phyloP scores from a whole-genome alignment of 2,797 vertebrate species.

The Eleutherodactylus coqui region DNA sequence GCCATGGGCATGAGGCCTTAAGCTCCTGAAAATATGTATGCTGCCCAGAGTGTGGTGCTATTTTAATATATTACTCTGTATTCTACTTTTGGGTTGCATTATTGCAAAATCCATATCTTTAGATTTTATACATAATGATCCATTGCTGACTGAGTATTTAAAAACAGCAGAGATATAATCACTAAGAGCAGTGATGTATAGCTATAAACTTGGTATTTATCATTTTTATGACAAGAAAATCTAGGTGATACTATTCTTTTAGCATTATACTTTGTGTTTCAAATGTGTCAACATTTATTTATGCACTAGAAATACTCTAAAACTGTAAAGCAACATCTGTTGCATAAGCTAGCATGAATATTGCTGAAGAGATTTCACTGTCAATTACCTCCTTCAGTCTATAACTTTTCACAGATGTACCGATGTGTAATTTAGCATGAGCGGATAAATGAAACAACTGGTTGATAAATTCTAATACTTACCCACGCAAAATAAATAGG shows the following conservation, averaged over 20 bases:
- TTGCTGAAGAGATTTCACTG: constrained; percentile 53
- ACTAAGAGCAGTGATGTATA: background rate
- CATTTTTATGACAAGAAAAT: background rate
- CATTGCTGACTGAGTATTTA: background rate
- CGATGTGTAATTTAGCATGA: constrained; percentile 42
- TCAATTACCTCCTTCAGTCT: constrained; percentile 50
- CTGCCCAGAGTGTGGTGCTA: background rate
- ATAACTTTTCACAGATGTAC: constrained; percentile 44
- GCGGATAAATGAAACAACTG: constrained; percentile 38
- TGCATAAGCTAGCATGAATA: constrained; percentile 35
- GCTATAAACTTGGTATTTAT: background rate
- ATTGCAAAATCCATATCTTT: background rate
- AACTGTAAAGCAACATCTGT: constrained; percentile 51
- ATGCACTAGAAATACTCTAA: constrained; percentile 20
- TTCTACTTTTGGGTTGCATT: background rate
- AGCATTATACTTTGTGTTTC: background rate
- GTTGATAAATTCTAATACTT: constrained; percentile 36
- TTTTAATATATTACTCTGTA: background rate
- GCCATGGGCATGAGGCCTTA: no score
- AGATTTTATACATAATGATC: background rate
- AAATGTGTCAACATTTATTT: constrained; percentile 40
- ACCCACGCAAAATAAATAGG: background rate
- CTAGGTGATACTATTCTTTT: background rate
- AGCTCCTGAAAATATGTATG: background rate
- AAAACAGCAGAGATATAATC: background rate